Evolutionary conservation across 2,113 vertebrate species (phyloP).

Genomic region (Limanda limanda): DNA sequence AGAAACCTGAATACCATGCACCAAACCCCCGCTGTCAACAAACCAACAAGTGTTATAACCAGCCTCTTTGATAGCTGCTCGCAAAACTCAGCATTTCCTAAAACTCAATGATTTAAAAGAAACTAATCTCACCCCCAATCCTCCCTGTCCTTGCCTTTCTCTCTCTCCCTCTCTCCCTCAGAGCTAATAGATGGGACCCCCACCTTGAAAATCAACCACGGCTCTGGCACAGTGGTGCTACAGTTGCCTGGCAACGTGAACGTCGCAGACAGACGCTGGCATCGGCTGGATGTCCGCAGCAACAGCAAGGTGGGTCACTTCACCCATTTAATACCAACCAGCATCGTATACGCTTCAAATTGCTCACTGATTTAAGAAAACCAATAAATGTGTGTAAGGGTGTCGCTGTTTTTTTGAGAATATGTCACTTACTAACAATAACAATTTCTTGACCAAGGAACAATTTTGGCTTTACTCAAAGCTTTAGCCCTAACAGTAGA

Average conservation of each 20-base stretch:
- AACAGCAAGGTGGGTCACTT: conserved; percentile 85
- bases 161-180: conserved; percentile 51
- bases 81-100: not conserved
- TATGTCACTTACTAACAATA: too few relatives aligned
- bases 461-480: too few relatives aligned
- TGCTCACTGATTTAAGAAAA: too few relatives aligned
- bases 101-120: conserved; percentile 8
- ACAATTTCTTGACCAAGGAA: too few relatives aligned
- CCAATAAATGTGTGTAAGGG: too few relatives aligned
- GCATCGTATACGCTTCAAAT: not conserved
- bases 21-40: not conserved
- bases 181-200: conserved; percentile 87
- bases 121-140: not conserved
- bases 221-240: conserved; percentile 84
- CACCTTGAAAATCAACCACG: conserved; percentile 89
- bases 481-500: too few relatives aligned
- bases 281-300: conserved; percentile 88
- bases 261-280: conserved; percentile 90
- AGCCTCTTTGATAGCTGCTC: not conserved
- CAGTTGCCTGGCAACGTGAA: conserved; percentile 89
- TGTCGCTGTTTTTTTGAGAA: too few relatives aligned
- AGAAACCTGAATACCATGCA: not conserved
- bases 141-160: conserved; percentile 15
- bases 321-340: conserved; percentile 15
- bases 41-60: not conserved